Conservation (phyloP, 2,797 vertebrate genomes). For the Protonibea diacanthus region DNA sequence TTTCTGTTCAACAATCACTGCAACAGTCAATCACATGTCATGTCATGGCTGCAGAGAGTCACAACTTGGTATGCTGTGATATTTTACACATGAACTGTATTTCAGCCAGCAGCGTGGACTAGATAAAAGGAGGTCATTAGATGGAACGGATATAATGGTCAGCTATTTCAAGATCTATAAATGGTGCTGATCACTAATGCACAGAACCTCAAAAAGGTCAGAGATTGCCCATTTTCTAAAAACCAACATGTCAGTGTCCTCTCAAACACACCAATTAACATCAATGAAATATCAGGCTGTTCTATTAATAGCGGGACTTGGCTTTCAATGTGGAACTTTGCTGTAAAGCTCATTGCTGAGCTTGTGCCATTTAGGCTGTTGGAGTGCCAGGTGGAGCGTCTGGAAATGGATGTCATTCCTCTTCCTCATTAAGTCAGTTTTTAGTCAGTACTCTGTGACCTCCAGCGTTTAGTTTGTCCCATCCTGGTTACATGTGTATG, state of each 20-base stretch:
- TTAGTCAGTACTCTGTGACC: slow-evolving; percentile 35
- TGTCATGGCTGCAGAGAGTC: slow-evolving; percentile 44
- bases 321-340: slow-evolving; percentile 51
- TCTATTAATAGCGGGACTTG: slow-evolving; percentile 66
- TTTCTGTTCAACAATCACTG: slow-evolving; percentile 35
- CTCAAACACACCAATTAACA: slow-evolving; percentile 69
- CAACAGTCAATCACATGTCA: slow-evolving; percentile 31
- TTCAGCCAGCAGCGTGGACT: slow-evolving; percentile 56
- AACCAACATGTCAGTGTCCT: slow-evolving; percentile 61
- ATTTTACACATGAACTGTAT: slow-evolving; percentile 66
- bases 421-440: slow-evolving; percentile 38
- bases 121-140: slow-evolving; percentile 55
- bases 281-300: slow-evolving; percentile 55
- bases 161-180: slow-evolving; percentile 72
- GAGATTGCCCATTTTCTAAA: slow-evolving; percentile 57
- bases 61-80: slow-evolving; percentile 52
- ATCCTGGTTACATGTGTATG: slow-evolving; percentile 15
- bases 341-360: slow-evolving; percentile 50
- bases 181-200: slow-evolving; percentile 61
- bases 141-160: slow-evolving; percentile 57
- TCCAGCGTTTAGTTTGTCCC: slow-evolving; percentile 22
- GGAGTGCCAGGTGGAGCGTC: slow-evolving; percentile 52
- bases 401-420: slow-evolving; percentile 50
- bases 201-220: slow-evolving; percentile 71
- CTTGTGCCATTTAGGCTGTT: slow-evolving; percentile 52